Evolutionary conservation across 2,113 vertebrate species (phyloP), one percentile per base, ranked within the genome.

Genomic region (Dasypus novemcinctus): DNA sequence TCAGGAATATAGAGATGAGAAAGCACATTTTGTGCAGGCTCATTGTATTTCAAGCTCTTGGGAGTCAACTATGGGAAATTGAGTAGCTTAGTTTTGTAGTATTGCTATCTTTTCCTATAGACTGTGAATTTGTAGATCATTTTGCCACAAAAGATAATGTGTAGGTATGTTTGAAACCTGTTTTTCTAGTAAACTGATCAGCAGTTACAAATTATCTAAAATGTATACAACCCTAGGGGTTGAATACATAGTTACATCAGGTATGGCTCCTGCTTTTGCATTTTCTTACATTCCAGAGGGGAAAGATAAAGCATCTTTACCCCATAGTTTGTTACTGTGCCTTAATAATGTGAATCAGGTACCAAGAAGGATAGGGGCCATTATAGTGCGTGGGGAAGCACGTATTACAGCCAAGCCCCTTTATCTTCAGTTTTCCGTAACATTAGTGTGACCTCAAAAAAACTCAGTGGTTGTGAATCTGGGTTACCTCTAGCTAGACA

Each of bases 61-160:
- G n/a, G 92, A 20, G 31, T 91, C 87, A 79, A 81, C 46, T 94
- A 96, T 87, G 85, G 80, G 49, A 82, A 94, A 57, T 21, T 57
- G 20, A 75, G 75, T 41, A 52, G 25, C 72, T 79, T 94, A 71
- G 63, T 87, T 94, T 57, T 74, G 21, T 59, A 91, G 74, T 69
- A 49, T 89, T 80, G 43, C 86, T 75, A 49, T 95, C 72, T 87
- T 90, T 96, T 88, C 33, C 80, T 87, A 12, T 63, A 43, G 33
- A 80, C 17, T 4, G 3, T 82, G 64, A 94, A 57, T 90, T 75
- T 76, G 72, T 0, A 59, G 91, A 63, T 96, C 69, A 79, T 66
- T 93, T 93, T 83, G 75, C 31, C 7, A 21, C 80, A 91, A 91
- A 88, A 85, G 36, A 74, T 83, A 79, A 64, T 46, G 2, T 64